A percentile compares a stretch with the other conserved stretches of the same genome.
phyloP scores from a whole-genome alignment of 2,797 vertebrate species.

The Cephalopachus bancanus region DNA sequence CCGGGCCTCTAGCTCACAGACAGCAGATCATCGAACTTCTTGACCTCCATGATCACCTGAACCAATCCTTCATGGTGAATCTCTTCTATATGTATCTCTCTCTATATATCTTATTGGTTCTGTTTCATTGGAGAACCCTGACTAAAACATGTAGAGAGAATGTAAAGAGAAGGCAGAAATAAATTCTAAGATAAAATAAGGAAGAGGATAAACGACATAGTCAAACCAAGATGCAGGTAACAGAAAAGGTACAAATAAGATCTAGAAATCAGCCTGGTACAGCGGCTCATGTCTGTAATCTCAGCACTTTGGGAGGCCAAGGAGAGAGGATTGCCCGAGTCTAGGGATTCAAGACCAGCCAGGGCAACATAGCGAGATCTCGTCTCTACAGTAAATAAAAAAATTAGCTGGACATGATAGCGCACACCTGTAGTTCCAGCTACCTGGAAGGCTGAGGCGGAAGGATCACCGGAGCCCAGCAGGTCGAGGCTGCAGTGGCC shows the following conservation, averaged over 20 bases:
- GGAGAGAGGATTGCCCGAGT: too few relatives aligned
- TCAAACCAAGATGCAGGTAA: neutral
- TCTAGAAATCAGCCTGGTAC: neutral
- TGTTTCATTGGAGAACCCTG: neutral
- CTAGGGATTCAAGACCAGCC: too few relatives aligned
- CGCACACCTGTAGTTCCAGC: too few relatives aligned
- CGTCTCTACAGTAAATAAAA: too few relatives aligned
- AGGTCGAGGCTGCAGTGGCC: too few relatives aligned
- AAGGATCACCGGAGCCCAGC: too few relatives aligned
- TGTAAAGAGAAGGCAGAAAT: neutral
- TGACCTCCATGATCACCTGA: neutral
- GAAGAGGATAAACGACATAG: neutral
- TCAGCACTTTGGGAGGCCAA: too few relatives aligned
- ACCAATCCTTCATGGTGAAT: neutral
- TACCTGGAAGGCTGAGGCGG: too few relatives aligned
- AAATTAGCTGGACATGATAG: too few relatives aligned
- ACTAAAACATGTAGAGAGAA: neutral
- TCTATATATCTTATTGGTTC: neutral
- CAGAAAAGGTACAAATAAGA: slow-evolving; percentile 20
- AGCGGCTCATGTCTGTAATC: too few relatives aligned
- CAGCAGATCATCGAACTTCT: neutral
- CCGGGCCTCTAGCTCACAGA: neutral
- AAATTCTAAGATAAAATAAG: neutral
- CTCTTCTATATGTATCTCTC: neutral
- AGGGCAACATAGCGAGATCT: too few relatives aligned